Conservation (phyloP, 2,113 vertebrate species). For the Oceanodroma tethys region DNA sequence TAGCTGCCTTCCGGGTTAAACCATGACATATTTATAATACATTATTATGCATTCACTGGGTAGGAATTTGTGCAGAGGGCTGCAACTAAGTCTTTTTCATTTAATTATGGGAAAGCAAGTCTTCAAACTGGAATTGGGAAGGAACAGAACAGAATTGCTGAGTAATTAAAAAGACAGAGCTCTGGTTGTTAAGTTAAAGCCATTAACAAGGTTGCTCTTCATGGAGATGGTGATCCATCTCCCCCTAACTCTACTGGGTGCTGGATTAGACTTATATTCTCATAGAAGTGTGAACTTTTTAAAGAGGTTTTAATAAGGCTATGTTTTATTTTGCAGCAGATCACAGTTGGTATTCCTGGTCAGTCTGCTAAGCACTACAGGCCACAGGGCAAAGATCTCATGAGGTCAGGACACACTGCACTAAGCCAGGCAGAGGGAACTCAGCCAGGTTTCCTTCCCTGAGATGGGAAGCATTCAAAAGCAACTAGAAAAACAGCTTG, state of each 20-base stretch:
- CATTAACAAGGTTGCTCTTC: not conserved
- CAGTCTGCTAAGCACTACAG: not conserved
- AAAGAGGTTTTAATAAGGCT: too few relatives aligned
- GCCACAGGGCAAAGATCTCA: not conserved
- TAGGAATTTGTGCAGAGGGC: constrained; percentile 54
- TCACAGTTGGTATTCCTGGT: not conserved
- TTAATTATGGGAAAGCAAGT: constrained; percentile 66
- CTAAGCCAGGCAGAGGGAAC: not conserved
- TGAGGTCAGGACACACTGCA: not conserved
- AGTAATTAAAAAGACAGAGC: constrained; percentile 18
- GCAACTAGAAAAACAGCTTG: not conserved
- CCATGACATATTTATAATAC: too few relatives aligned
- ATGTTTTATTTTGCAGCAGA: not conserved
- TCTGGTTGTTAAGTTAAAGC: not conserved
- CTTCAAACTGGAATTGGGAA: constrained; percentile 35
- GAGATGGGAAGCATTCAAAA: not conserved
- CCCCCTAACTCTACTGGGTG: not conserved
- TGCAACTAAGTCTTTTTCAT: constrained; percentile 52
- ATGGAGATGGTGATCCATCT: not conserved
- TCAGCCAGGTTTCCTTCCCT: not conserved
- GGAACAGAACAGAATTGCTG: not conserved
- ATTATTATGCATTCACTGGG: too few relatives aligned
- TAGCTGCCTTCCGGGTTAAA: too few relatives aligned
- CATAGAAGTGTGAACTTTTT: not conserved
- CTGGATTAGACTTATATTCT: not conserved